Percentiles rank a stretch among this genome's conserved stretches.
phyloP scores from a whole-genome alignment of 2,113 vertebrate species.

The Clarias batrachus region DNA sequence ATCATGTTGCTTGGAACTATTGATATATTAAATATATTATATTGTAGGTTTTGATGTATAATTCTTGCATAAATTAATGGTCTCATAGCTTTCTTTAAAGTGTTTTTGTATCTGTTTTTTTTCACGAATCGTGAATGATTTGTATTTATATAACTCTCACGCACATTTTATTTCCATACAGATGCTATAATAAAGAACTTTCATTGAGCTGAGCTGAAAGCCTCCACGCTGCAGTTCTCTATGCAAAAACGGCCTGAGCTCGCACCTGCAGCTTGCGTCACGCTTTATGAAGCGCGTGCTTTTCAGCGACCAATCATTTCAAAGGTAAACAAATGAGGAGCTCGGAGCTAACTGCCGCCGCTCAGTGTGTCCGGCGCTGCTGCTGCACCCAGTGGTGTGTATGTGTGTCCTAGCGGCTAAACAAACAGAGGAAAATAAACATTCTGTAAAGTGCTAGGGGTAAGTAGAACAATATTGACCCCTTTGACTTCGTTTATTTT shows the following conservation, averaged over 20 bases:
- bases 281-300: constrained; percentile 26
- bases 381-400: not conserved
- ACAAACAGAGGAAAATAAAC: not conserved
- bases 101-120: not conserved
- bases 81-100: not conserved
- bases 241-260: not conserved
- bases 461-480: constrained; percentile 18
- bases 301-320: constrained; percentile 69
- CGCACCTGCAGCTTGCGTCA: constrained; percentile 36
- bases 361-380: not conserved
- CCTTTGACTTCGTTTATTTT: too few relatives aligned
- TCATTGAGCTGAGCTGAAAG: not conserved
- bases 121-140: not conserved
- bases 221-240: not conserved
- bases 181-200: not conserved
- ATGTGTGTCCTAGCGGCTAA: not conserved
- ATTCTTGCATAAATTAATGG: not conserved
- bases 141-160: not conserved
- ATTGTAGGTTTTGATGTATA: not conserved
- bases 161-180: not conserved
- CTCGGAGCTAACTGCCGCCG: constrained; percentile 21
- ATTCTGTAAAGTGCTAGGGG: not conserved
- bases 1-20: not conserved
- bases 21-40: not conserved
- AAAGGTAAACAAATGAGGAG: constrained; percentile 66